These are phyloP conservation scores for Monopterus albus DNA, from an alignment of 2,113 vertebrate species.

Conservation along the genomic window DNA sequence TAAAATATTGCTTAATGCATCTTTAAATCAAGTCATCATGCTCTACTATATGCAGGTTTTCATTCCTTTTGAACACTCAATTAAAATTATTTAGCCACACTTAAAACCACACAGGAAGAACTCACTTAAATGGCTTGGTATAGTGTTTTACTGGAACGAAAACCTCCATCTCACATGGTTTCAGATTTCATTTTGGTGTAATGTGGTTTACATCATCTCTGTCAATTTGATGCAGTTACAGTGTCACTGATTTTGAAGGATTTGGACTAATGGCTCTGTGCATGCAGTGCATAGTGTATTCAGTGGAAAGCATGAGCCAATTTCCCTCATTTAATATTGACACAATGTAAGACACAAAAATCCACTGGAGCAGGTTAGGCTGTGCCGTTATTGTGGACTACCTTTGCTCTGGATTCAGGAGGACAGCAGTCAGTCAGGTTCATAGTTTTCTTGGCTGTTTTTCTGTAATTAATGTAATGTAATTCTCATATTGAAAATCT, in stretches of 20 bases:
- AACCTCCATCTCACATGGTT: constrained; percentile 38
- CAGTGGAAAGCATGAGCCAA: constrained; percentile 13
- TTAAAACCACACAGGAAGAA: constrained; percentile 41
- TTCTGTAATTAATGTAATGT: no score
- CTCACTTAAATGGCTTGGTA: constrained; percentile 56
- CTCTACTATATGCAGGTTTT: constrained; percentile 48
- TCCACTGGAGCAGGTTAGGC: constrained; percentile 43
- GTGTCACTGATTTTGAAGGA: constrained; percentile 8
- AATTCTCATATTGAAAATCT: no score
- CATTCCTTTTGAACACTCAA: constrained; percentile 45
- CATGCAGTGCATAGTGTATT: constrained; percentile 7
- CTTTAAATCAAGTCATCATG: constrained; percentile 64
- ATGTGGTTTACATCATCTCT: constrained; percentile 66
- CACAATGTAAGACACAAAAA: not conserved
- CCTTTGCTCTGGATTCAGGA: constrained; percentile 55
- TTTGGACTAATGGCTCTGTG: constrained; percentile 1
- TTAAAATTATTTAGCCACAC: constrained; percentile 48
- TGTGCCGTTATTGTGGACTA: constrained; percentile 49
- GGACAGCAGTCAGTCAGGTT: constrained; percentile 39
- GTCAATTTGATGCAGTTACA: constrained; percentile 21
- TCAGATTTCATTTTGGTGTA: constrained; percentile 32
- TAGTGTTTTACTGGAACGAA: constrained; percentile 54
- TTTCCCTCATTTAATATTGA: constrained; percentile 29
- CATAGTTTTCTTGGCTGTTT: constrained; percentile 6
- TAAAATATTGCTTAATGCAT: constrained; percentile 62